phyloP scores from a whole-genome alignment of 2,888 invertebrate species.

The Blastobasis adustella region DNA sequence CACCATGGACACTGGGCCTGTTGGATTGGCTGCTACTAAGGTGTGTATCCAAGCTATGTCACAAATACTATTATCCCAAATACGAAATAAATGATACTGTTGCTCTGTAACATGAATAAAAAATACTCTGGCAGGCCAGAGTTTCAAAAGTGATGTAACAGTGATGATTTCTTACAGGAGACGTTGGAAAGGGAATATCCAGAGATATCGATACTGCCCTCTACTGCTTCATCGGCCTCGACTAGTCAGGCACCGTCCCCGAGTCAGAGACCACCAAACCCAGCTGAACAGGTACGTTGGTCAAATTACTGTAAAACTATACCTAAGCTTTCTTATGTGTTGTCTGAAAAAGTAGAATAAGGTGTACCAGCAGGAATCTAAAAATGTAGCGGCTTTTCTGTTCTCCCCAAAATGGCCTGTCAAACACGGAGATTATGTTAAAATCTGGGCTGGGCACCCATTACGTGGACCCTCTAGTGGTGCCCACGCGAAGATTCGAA shows the following conservation, averaged over 20 bases:
- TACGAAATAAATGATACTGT: too few relatives aligned
- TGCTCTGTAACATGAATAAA: not conserved
- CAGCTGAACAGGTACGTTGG: slow-evolving; percentile 57
- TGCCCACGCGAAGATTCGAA: too few relatives aligned
- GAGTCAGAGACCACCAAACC: slow-evolving; percentile 57
- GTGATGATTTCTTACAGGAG: slow-evolving; percentile 44
- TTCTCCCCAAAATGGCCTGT: too few relatives aligned
- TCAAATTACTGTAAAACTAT: not conserved
- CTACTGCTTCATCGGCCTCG: slow-evolving; percentile 63
- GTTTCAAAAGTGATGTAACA: slow-evolving; percentile 9
- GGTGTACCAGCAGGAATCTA: too few relatives aligned
- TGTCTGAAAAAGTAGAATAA: too few relatives aligned
- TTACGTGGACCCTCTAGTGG: too few relatives aligned
- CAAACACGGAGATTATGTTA: too few relatives aligned
- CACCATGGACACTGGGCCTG: slow-evolving; percentile 50
- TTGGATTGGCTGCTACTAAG: slow-evolving; percentile 68
- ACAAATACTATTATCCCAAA: too few relatives aligned
- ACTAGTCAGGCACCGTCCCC: slow-evolving; percentile 59
- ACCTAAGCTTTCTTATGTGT: too few relatives aligned
- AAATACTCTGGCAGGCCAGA: not conserved
- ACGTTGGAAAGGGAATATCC: slow-evolving; percentile 70
- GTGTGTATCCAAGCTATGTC: slow-evolving; percentile 26
- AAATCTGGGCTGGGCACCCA: too few relatives aligned
- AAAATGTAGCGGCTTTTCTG: too few relatives aligned
- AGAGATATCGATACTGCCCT: slow-evolving; percentile 68